phyloP scores from a whole-genome alignment of 2,888 invertebrate species.

The Amblyjoppa fuscipennis region DNA sequence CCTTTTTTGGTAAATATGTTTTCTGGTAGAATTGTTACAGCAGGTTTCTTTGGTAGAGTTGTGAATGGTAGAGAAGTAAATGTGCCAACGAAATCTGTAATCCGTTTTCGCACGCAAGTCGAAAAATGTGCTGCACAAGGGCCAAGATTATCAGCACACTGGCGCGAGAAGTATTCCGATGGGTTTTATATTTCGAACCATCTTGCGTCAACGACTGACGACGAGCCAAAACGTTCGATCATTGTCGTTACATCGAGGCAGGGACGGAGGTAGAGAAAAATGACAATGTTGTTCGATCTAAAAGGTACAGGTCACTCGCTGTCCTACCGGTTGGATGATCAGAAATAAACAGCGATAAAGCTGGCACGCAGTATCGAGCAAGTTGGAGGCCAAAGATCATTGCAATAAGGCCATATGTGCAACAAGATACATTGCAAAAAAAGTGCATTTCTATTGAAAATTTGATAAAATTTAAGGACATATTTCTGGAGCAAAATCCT shows the following conservation, averaged over 20 bases:
- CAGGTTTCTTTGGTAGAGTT: no score
- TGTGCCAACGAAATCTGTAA: no score
- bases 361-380: no score
- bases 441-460: background rate
- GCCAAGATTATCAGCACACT: background rate
- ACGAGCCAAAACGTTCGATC: constrained; percentile 15
- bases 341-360: background rate
- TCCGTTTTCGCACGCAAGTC: no score
- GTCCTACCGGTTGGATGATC: background rate
- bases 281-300: constrained; percentile 7
- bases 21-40: no score
- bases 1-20: no score
- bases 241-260: constrained; percentile 15
- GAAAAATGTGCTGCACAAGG: no score
- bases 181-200: background rate
- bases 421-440: background rate
- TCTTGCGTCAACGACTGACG: background rate
- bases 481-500: no score
- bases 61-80: no score
- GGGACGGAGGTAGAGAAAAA: background rate
- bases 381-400: no score
- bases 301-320: background rate
- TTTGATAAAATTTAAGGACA: no score
- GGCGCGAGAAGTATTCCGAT: background rate
- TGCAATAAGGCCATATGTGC: no score